A percentile compares a stretch with the other conserved stretches of the same genome.
phyloP scores from a whole-genome alignment of 2,113 vertebrate genomes.

The Hemiscyllium ocellatum region DNA sequence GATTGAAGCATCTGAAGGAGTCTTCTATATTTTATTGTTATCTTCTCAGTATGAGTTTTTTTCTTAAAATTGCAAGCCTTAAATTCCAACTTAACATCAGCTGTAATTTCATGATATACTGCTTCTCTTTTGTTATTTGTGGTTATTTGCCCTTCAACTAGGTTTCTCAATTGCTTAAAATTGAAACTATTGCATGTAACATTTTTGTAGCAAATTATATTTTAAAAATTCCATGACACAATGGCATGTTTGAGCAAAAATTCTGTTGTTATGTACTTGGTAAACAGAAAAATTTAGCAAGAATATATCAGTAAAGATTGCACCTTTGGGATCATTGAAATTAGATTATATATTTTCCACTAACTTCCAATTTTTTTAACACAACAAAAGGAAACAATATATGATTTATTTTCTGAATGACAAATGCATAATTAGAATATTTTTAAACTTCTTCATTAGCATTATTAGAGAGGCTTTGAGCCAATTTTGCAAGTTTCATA shows the following conservation, averaged over 20 bases:
- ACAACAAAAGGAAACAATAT: too few relatives aligned
- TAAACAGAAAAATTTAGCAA: not conserved
- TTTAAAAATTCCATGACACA: not conserved
- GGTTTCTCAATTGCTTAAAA: not conserved
- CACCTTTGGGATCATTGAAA: not conserved
- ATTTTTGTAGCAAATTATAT: not conserved
- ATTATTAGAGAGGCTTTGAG: not conserved
- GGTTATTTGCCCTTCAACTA: not conserved
- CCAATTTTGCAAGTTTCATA: not conserved
- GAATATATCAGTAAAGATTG: not conserved
- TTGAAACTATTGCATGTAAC: not conserved
- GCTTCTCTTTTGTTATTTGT: not conserved
- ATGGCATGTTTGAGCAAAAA: not conserved
- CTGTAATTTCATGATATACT: not conserved
- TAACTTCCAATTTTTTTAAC: not conserved
- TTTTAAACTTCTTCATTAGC: not conserved
- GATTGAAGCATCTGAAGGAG: not conserved
- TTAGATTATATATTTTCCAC: not conserved
- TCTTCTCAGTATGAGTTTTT: not conserved
- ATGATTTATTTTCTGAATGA: too few relatives aligned
- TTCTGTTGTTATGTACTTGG: not conserved
- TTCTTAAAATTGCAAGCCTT: not conserved
- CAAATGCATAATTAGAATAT: not conserved
- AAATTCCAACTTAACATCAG: not conserved
- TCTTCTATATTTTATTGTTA: not conserved